Base-by-base conservation (phyloP, 2,113 vertebrate species). In the Entosphenus tridentatus region DNA sequence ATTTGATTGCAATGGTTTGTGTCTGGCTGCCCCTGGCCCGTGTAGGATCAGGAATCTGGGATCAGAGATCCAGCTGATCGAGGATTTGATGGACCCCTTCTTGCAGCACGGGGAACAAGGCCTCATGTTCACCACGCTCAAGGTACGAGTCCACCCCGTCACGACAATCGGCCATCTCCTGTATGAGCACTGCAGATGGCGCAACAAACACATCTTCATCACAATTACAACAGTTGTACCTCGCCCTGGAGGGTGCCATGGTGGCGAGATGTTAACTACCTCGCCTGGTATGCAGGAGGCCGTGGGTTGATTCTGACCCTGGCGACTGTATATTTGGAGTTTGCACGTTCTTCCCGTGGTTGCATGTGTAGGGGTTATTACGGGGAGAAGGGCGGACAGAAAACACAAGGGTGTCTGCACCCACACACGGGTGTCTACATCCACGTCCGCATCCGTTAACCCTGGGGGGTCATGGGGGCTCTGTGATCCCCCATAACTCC, bases 111-210 rank as follows among this genome's bases (percentile, higher is more conserved):
- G 93, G 70, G 93, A 98, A 67, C 89, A 95, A 57, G 93, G 90
- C 56, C 96, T 98, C 78, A 98, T 98, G 93, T 98, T 98, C 76
- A 98, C 93, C 62, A 98, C 93, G 3, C 76, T 96, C 55, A 98
- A 98, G 84, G 93, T 89, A 74, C 69, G 76, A 67, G 10, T 9
- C 18, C n/a, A 67, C 9, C n/a, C 18, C 8, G 62, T 18, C n/a
- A 18, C 62, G n/a, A 16, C 18, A n/a, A 67, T 18, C 8, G 62
- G 18, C 18, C 18, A 67, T 16, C 62, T 67, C n/a, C n/a, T 67
- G 62, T 67, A 18, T 18, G 62, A 67, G 62, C 18, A n/a, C 18
- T n/a, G n/a, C 18, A 67, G n/a, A 10, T 16, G 62, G 62, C 8
- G 62, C 62, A 67, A 67, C 10, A 67, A n/a, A 67, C 8, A n/a